Evolutionary conservation across 2,888 invertebrate species (phyloP), one percentile per base, ranked within the genome.

Genomic region (Agrochola circellaris): DNA sequence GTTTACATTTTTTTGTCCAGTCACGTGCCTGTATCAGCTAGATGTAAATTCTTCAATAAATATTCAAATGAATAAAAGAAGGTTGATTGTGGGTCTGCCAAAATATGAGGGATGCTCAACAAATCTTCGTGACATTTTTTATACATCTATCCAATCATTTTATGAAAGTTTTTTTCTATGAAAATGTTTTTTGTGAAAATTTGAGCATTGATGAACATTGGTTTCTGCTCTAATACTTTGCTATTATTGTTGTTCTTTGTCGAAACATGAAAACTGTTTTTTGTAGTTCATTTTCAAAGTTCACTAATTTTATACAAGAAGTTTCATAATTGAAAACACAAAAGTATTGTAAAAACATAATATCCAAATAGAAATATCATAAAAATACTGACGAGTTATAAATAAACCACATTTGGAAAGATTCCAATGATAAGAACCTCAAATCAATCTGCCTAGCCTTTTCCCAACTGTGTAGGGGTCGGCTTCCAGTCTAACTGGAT

Each of bases 31-130:
- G 67, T 72, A 54, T 73, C 76, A 86, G 68, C 67, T 60, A 62
- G 65, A 77, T 66, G 75, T 38, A 77, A 77, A 80, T 83, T 76
- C 75, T 79, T 60, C 78, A 81, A 88, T 88, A 83, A 86, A 88
- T 83, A 86, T 86, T 86, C 71, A 88, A 88, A 88, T 83, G 65
- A 79, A 79, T 54, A 67, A 15, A 74, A 70, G 64, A 73, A 79
- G 77, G 75, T 78, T 67, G 26, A 66, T 66, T 60, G 73, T 65
- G 73, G 54, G 69, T 56, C 66, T 76, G 23, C 54, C 66, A 30
- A 87, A 68, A 71, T 67, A 76, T 78, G 71, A 70, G 65, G 74
- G 54, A 75, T 64, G 54, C 60, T 65, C 73, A 42, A 75, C 58
- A 74, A 70, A 62, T 84, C 26, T 75, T 66, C 45, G 54, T 61